Percentiles rank a stretch among this genome's conserved stretches.
Conservation (phyloP, 1,140 invertebrate species). For the Macrobrachium nipponense region DNA sequence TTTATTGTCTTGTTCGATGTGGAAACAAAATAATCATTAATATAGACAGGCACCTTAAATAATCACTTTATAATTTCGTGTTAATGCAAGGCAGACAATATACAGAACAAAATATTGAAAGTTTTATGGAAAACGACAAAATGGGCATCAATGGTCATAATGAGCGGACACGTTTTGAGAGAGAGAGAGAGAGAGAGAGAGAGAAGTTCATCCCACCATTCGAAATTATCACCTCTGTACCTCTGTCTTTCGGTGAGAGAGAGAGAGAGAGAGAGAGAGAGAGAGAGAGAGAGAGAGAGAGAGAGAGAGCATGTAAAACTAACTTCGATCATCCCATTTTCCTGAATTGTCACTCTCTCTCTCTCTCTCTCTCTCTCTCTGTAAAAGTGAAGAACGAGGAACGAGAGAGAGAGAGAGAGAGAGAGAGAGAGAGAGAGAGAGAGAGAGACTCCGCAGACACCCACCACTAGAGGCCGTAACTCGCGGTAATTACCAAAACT, state of each 20-base stretch:
- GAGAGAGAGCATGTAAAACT: neutral
- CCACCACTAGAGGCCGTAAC: conserved; percentile 44
- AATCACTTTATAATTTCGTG: too few species aligned
- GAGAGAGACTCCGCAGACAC: conserved; percentile 44
- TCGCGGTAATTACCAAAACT: conserved; percentile 61
- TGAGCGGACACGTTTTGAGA: too few species aligned
- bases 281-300: conserved; percentile 22
- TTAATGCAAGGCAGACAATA: too few species aligned
- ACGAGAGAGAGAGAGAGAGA: neutral
- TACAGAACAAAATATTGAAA: too few species aligned
- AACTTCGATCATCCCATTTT: neutral
- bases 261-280: conserved; percentile 35
- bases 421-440: neutral
- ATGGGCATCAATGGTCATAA: too few species aligned
- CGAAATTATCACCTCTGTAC: too few species aligned
- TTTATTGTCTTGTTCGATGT: too few species aligned
- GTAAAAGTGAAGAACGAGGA: neutral
- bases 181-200: too few species aligned
- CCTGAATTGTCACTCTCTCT: neutral
- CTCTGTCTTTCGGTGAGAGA: neutral
- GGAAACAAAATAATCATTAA: too few species aligned
- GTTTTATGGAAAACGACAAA: too few species aligned
- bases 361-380: neutral
- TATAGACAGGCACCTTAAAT: too few species aligned
- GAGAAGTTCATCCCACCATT: too few species aligned